These are phyloP conservation scores for Syrmaticus mikado DNA, from an alignment of 2,113 vertebrate species.

Conservation along the genomic window DNA sequence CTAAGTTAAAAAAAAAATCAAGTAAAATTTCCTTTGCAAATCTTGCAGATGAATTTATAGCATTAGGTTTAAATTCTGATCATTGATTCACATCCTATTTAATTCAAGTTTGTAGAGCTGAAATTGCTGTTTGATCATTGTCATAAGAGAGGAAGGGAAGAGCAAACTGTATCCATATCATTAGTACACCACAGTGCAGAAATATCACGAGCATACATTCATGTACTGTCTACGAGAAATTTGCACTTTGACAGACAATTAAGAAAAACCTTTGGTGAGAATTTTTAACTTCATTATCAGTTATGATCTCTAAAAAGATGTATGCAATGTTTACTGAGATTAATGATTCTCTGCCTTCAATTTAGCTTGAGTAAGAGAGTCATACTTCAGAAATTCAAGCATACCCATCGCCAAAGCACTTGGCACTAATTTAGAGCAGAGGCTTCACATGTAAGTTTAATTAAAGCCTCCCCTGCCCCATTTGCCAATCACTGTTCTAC, in stretches of 20 bases:
- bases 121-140: not conserved
- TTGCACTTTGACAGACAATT: not conserved
- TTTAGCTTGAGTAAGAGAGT: not conserved
- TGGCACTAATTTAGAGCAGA: conserved; percentile 41
- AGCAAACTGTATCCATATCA: not conserved
- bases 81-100: not conserved
- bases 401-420: not conserved
- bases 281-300: conserved; percentile 7
- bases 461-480: conserved; percentile 42
- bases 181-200: not conserved
- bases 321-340: not conserved
- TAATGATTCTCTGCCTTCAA: not conserved
- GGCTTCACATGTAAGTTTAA: conserved; percentile 42
- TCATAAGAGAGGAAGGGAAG: not conserved
- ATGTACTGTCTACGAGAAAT: not conserved
- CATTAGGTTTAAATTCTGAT: not conserved
- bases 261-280: not conserved
- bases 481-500: conserved; percentile 41
- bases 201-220: not conserved
- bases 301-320: not conserved
- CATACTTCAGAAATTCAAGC: not conserved
- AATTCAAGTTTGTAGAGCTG: not conserved
- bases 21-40: not conserved
- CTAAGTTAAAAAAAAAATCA: conserved; percentile 22
- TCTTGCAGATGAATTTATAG: not conserved